Base-by-base conservation (phyloP, 23 tunicate genomes). In the Oikopleura dioica region DNA sequence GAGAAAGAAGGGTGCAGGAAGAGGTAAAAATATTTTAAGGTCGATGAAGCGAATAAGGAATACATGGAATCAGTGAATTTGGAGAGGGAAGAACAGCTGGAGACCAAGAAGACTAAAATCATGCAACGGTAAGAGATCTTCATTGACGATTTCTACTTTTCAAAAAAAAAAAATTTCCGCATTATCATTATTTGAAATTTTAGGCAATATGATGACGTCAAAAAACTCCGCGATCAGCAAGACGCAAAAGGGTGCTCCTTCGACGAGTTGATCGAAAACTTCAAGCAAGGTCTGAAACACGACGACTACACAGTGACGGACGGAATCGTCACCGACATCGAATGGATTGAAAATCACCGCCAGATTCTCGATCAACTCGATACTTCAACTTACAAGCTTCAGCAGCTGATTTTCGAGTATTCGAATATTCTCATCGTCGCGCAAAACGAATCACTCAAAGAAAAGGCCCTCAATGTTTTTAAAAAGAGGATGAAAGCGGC, bases 151-250 rank as follows among this genome's bases (percentile, higher is more conserved):
- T 9, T 44, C 55, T 44, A 9, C n/a, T n/a, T n/a, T n/a, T n/a
- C n/a, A n/a, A n/a, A n/a, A n/a, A n/a, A n/a, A n/a, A n/a, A n/a
- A n/a, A n/a, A n/a, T n/a, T n/a, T n/a, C n/a, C n/a, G n/a, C n/a
- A n/a, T n/a, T n/a, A n/a, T n/a, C n/a, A n/a, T 44, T 9, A 44
- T 44, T 44, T 44, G 9, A 44, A 44, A 44, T 44, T 44, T 44
- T 44, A 44, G 72, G 32, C 72, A 63, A 63, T 63, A 21, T 31
- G 33, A 63, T 31, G 72, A 63, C 33, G 72, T 63, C 32, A 63
- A 63, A 63, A 63, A 63, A 28, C 26, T 63, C 16, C 72, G 72
- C 16, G 72, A 63, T 2, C 30, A 63, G 72, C 72, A 63, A 63
- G 72, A 63, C 2, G 29, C 72, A 2, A 23, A 31, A 21, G 72